Conservation (phyloP, 2,888 invertebrate species). For the Acronicta leporina region DNA sequence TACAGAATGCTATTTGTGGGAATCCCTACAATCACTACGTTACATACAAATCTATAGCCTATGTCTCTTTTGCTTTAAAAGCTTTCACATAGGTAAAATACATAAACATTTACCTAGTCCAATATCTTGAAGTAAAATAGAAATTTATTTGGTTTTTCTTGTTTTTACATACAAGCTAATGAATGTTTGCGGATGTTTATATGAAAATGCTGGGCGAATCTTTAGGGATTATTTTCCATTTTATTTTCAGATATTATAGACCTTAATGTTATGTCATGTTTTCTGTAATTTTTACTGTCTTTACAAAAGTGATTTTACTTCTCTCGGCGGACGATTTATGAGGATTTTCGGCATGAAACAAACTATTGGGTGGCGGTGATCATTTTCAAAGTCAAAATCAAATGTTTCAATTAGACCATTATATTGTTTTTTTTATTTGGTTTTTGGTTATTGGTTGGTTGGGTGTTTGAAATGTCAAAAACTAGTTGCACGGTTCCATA, state of each 20-base stretch:
- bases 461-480: no score
- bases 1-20: neutral
- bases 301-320: no score
- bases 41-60: constrained; percentile 7
- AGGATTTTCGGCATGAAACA: no score
- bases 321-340: no score
- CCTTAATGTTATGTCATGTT: no score
- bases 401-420: no score
- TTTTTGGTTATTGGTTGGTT: no score
- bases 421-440: no score
- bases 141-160: constrained; percentile 16
- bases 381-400: no score
- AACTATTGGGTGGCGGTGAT: no score
- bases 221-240: constrained; percentile 24
- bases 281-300: no score
- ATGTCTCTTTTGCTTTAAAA: constrained; percentile 3
- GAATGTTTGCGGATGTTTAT: constrained; percentile 17
- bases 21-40: constrained; percentile 4
- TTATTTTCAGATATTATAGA: constrained; percentile 3
- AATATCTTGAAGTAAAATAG: constrained; percentile 5
- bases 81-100: neutral
- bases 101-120: neutral
- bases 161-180: constrained; percentile 13
- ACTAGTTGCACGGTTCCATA: no score
- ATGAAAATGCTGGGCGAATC: constrained; percentile 9